These are phyloP conservation scores for Trissolcus basalis DNA, from an alignment of 1,140 invertebrate species.

Conservation along the genomic window DNA sequence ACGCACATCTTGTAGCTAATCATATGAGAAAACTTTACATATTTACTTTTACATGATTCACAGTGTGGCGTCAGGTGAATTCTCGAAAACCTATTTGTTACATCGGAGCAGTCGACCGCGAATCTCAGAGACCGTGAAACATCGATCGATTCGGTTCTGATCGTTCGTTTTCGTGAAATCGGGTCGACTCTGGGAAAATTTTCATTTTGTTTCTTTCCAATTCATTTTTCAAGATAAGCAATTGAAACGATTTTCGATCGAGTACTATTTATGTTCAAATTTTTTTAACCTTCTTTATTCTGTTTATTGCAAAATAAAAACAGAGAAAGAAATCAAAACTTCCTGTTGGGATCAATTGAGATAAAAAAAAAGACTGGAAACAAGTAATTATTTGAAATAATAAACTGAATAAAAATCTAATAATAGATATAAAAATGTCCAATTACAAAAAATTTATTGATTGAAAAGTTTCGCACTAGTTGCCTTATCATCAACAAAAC, in stretches of 20 bases:
- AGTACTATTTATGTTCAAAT: background rate
- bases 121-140: conserved; percentile 45
- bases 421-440: too few species aligned
- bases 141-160: conserved; percentile 22
- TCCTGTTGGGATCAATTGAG: too few species aligned
- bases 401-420: too few species aligned
- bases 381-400: background rate
- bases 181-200: conserved; percentile 19
- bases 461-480: too few species aligned
- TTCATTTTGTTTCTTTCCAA: background rate
- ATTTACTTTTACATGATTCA: background rate
- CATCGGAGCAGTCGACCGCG: conserved; percentile 33
- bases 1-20: conserved; percentile 29
- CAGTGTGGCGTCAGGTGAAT: conserved; percentile 24
- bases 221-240: background rate
- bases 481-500: too few species aligned
- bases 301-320: too few species aligned
- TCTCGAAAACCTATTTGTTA: conserved; percentile 34
- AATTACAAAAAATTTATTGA: too few species aligned
- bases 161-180: conserved; percentile 46
- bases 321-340: background rate
- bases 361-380: background rate
- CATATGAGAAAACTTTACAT: conserved; percentile 6
- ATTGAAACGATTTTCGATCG: background rate
- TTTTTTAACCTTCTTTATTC: background rate